Base-by-base conservation (phyloP, 2,888 invertebrate genomes). In the Melolontha melolontha region DNA sequence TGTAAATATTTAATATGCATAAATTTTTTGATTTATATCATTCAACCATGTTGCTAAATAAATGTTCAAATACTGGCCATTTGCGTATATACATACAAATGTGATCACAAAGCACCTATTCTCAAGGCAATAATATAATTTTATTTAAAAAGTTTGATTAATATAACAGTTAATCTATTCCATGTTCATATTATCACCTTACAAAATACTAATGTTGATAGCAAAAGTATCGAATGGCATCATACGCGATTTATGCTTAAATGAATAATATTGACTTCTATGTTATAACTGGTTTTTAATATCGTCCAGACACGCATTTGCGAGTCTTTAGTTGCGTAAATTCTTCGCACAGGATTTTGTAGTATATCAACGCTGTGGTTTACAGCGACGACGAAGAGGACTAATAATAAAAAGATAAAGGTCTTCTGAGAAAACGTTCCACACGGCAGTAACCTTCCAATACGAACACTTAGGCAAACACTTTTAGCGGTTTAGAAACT, bases 401-500 rank as follows among this genome's bases (percentile, higher is more conserved):
- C 63, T 55, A 63, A 54, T 63, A 63, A 68, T 54, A 55, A 52
- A 68, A 40, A 63, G 54, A 68, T 55, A 59, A 68, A 69, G 67
- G 50, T 64, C 76, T 78, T 78, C 77, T 76, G 73, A 72, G 74
- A 77, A 78, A 79, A 78, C 74, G 70, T 75, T 75, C 74, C 72
- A 47, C 67, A 65, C 68, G 76, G 77, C 75, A 78, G 77, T 78
- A 77, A 79, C 79, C 79, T 78, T 76, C 78, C 78, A 79, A 76
- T 77, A 77, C 77, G 79, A 79, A 80, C 78, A 79, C 78, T 76
- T 80, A 78, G 77, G 77, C 78, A 81, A 81, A 81, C 80, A 81
- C 80, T 80, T 80, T 80, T 80, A 81, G 79, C 79, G 79, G 80
- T 78, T 79, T 79, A 78, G 78, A 75, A 79, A 79, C 78, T 76